phyloP scores from a whole-genome alignment of 53 echinoderm and acorn worm species.

The Zoroaster sp. region DNA sequence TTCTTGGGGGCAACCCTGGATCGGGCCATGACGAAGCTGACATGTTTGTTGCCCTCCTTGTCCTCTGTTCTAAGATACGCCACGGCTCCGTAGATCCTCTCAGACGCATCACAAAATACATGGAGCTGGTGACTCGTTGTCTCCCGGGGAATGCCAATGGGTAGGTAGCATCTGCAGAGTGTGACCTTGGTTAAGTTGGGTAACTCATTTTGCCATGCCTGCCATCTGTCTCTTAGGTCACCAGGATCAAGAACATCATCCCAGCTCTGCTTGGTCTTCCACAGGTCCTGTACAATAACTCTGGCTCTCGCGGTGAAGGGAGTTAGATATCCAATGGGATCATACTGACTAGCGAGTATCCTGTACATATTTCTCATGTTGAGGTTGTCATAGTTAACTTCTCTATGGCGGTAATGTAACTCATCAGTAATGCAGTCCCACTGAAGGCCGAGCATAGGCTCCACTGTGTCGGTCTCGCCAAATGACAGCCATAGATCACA shows the following conservation, averaged over 20 bases:
- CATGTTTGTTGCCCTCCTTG: neutral
- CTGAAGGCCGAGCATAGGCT: neutral
- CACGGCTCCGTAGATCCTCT: conserved; percentile 18
- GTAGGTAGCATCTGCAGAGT: neutral
- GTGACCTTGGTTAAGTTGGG: neutral
- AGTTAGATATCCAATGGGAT: conserved; percentile 11
- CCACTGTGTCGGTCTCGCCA: neutral
- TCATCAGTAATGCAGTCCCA: conserved; percentile 3
- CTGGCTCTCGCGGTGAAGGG: conserved; percentile 22
- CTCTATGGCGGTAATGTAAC: conserved; percentile 10
- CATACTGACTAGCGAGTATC: conserved; percentile 34
- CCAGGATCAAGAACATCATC: neutral
- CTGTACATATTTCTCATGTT: conserved; percentile 31
- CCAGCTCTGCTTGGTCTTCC: conserved; percentile 9
- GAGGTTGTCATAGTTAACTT: neutral
- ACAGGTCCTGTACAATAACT: conserved; percentile 28
- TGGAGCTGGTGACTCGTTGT: neutral
- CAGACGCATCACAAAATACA: conserved; percentile 30
- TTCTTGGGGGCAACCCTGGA: conserved; percentile 15
- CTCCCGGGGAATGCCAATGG: neutral
- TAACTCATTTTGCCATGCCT: conserved; percentile 14
- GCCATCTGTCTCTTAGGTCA: conserved; percentile 6
- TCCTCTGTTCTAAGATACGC: neutral
- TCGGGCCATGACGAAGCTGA: conserved; percentile 3
- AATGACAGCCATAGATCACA: neutral